phyloP scores from a whole-genome alignment of 2,797 vertebrate species.

The Sphaeramia orbicularis region DNA sequence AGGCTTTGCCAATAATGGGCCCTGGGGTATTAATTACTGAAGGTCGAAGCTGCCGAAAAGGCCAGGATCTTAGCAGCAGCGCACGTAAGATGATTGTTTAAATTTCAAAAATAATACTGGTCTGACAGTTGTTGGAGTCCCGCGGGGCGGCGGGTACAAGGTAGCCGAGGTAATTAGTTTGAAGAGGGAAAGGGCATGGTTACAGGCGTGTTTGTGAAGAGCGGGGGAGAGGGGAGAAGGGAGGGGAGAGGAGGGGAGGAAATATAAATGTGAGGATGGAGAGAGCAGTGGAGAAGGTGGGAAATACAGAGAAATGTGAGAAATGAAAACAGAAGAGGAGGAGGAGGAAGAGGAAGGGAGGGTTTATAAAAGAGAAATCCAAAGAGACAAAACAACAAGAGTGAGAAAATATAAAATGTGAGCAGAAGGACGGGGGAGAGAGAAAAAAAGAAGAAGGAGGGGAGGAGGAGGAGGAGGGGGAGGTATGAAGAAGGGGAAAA shows the following conservation, averaged over 20 bases:
- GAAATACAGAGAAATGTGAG: conserved; percentile 31
- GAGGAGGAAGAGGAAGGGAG: neutral
- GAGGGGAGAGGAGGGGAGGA: neutral
- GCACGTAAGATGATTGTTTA: conserved; percentile 91
- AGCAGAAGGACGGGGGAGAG: neutral
- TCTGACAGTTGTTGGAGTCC: conserved; percentile 88
- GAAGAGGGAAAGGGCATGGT: conserved; percentile 90
- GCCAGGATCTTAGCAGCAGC: conserved; percentile 88
- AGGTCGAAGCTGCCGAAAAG: conserved; percentile 89
- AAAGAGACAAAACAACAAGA: too few relatives aligned
- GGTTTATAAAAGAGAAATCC: conserved; percentile 1
- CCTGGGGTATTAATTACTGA: conserved; percentile 91
- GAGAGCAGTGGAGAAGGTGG: neutral
- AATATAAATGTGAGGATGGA: too few relatives aligned
- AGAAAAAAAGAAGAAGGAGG: neutral
- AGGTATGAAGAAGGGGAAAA: too few relatives aligned
- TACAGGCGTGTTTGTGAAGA: conserved; percentile 86
- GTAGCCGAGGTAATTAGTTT: conserved; percentile 90
- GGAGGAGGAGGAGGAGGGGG: conserved; percentile 27
- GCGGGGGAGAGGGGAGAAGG: conserved; percentile 25
- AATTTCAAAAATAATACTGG: conserved; percentile 91
- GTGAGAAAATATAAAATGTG: conserved; percentile 10
- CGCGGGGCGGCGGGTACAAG: conserved; percentile 84
- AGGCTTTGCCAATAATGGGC: conserved; percentile 90
- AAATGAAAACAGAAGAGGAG: conserved; percentile 6